A percentile compares a stretch with the other conserved stretches of the same genome.
Evolutionary conservation across 2,797 vertebrate genomes (phyloP).

Genomic region (Phoxinus dragarum): DNA sequence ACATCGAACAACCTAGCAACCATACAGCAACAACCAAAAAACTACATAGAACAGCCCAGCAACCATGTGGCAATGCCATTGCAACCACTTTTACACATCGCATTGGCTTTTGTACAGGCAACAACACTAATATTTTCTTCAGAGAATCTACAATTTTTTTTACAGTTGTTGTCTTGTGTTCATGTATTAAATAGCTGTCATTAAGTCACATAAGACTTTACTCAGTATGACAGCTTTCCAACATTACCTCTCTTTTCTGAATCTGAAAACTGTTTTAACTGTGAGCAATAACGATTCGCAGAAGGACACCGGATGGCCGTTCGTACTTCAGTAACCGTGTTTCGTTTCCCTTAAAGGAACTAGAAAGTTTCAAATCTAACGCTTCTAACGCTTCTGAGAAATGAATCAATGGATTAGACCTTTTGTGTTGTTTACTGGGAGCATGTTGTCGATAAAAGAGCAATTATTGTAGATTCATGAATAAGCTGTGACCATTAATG

Average conservation of each 20-base stretch:
- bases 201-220: background rate
- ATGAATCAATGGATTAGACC: slow-evolving; percentile 28
- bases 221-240: background rate
- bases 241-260: background rate
- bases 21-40: background rate
- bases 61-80: background rate
- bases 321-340: slow-evolving; percentile 25
- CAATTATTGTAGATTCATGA: background rate
- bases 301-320: background rate
- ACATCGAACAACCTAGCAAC: background rate
- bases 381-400: slow-evolving; percentile 48
- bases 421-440: slow-evolving; percentile 27
- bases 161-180: background rate
- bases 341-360: slow-evolving; percentile 28
- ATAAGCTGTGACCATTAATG: slow-evolving; percentile 17
- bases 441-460: background rate
- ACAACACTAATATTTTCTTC: background rate
- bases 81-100: background rate
- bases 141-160: background rate
- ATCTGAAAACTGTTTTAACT: background rate
- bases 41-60: background rate
- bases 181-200: background rate
- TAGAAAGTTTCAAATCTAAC: slow-evolving; percentile 40
- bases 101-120: background rate
- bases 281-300: background rate